A percentile compares a stretch with the other conserved stretches of the same genome.
Conservation (phyloP, 1,140 invertebrate species). For the Drosophila simulans region DNA sequence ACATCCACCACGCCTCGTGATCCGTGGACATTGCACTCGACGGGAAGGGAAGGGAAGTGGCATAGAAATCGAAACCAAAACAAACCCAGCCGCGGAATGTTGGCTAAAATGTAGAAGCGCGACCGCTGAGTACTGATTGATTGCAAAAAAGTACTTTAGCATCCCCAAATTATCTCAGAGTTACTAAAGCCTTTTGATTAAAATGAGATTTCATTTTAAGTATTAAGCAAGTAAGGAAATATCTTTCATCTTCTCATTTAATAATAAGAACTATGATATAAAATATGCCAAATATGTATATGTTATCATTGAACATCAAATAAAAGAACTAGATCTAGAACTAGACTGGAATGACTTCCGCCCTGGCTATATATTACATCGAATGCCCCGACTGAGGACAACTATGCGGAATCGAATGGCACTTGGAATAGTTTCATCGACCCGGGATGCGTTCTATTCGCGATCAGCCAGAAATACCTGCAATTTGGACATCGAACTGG, state of each 20-base stretch:
- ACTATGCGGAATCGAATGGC: conserved; percentile 69
- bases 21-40: conserved; percentile 68
- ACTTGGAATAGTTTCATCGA: conserved; percentile 49
- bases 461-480: conserved; percentile 25
- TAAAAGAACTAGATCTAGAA: background rate
- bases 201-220: too few species aligned
- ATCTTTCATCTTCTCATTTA: too few species aligned
- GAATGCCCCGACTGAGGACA: conserved; percentile 15
- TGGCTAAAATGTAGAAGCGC: background rate
- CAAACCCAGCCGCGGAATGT: conserved; percentile 40
- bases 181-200: too few species aligned
- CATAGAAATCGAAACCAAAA: conserved; percentile 73
- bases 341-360: conserved; percentile 18
- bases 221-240: too few species aligned
- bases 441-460: conserved; percentile 52
- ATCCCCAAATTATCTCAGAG: too few species aligned
- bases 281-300: too few species aligned
- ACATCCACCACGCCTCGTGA: conserved; percentile 64
- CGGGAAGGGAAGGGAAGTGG: conserved; percentile 38
- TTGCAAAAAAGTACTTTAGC: background rate
- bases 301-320: background rate
- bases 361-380: conserved; percentile 3
- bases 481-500: conserved; percentile 16
- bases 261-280: too few species aligned
- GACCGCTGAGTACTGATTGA: conserved; percentile 2